A percentile compares a stretch with the other conserved stretches of the same genome.
Conservation (phyloP, 2,888 invertebrate species). For the Geotrupes spiniger region DNA sequence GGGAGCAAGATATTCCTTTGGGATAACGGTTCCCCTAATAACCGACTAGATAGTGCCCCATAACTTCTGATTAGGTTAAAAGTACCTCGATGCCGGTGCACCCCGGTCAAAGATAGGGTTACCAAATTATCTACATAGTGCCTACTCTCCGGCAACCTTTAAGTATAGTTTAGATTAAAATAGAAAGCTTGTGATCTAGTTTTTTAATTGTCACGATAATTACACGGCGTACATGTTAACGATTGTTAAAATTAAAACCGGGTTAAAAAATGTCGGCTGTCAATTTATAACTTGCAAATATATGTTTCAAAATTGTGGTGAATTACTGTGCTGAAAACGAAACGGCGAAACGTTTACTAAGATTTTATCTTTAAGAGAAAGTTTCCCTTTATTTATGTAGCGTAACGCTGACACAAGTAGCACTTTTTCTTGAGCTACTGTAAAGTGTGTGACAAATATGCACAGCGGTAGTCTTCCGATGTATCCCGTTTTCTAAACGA, state of each 20-base stretch:
- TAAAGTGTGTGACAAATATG: conserved; percentile 26
- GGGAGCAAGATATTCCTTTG: conserved; percentile 17
- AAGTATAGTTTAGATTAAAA: conserved; percentile 6
- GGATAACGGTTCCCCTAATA: conserved; percentile 22
- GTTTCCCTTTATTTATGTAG: too few relatives aligned
- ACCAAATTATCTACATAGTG: conserved; percentile 20
- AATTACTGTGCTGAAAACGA: too few relatives aligned
- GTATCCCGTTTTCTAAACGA: conserved; percentile 25
- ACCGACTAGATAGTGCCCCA: conserved; percentile 22
- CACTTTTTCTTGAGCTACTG: conserved; percentile 10
- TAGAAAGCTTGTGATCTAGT: background rate
- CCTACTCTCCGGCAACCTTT: conserved; percentile 13
- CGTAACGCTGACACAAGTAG: too few relatives aligned
- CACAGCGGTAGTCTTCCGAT: conserved; percentile 21
- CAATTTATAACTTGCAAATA: too few relatives aligned
- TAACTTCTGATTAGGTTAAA: conserved; percentile 34
- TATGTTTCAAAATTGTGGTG: conserved; percentile 3
- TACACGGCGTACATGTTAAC: too few relatives aligned
- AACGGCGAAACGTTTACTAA: too few relatives aligned
- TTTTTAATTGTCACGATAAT: background rate
- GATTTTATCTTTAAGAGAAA: too few relatives aligned
- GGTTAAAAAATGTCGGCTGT: too few relatives aligned
- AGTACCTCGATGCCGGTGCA: conserved; percentile 26
- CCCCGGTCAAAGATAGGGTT: conserved; percentile 25
- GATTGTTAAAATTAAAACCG: too few relatives aligned